These are phyloP conservation scores for Scolopax mira DNA, from an alignment of 2,113 vertebrate species.

Conservation along the genomic window DNA sequence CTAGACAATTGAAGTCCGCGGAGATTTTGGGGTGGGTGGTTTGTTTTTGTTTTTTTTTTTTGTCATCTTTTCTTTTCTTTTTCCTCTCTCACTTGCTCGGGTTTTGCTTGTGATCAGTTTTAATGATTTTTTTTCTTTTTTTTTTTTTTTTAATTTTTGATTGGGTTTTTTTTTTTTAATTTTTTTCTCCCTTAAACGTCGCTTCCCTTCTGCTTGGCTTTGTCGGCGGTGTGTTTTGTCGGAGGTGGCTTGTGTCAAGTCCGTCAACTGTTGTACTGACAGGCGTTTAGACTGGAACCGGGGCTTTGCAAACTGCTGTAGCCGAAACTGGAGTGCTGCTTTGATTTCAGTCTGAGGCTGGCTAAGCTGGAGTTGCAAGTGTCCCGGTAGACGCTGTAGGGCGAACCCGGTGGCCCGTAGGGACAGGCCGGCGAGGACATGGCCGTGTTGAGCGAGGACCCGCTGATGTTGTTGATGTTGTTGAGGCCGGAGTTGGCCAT, in stretches of 20 bases:
- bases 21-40: neutral
- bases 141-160: neutral
- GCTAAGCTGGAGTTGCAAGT: slow-evolving; percentile 97
- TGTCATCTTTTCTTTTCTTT: neutral
- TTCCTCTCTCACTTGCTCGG: slow-evolving; percentile 8
- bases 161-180: neutral
- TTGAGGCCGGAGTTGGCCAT: slow-evolving; percentile 91
- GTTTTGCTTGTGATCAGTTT: neutral
- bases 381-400: slow-evolving; percentile 98
- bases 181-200: neutral
- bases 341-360: slow-evolving; percentile 96
- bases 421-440: slow-evolving; percentile 94
- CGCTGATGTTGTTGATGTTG: slow-evolving; percentile 96
- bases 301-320: slow-evolving; percentile 94
- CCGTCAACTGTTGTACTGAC: slow-evolving; percentile 98
- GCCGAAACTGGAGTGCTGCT: slow-evolving; percentile 97
- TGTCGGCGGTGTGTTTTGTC: slow-evolving; percentile 35
- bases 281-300: slow-evolving; percentile 91
- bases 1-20: slow-evolving; percentile 4
- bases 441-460: slow-evolving; percentile 91
- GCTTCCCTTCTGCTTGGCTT: slow-evolving; percentile 43
- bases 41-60: neutral
- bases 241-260: slow-evolving; percentile 50
- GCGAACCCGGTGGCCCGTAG: slow-evolving; percentile 91
- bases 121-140: neutral